Conservation (phyloP, 2,888 invertebrate species). For the Cosmia pyralina region DNA sequence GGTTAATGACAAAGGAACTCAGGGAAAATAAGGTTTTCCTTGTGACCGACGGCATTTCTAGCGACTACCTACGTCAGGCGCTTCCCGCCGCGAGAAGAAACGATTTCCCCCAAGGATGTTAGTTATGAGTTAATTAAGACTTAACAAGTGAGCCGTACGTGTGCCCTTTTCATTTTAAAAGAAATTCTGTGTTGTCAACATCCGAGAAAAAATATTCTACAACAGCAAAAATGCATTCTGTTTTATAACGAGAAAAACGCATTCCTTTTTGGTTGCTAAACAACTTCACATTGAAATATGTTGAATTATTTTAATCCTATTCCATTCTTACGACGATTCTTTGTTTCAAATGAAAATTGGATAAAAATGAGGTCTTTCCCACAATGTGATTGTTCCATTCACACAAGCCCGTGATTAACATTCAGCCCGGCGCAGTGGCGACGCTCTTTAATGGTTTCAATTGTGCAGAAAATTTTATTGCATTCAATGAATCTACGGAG, state of each 20-base stretch:
- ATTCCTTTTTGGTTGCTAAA: conserved; percentile 14
- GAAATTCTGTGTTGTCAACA: conserved; percentile 20
- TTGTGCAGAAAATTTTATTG: conserved; percentile 89
- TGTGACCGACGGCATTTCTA: conserved; percentile 63
- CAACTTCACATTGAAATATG: conserved; percentile 44
- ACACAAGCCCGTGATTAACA: conserved; percentile 86
- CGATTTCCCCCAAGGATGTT: conserved; percentile 57
- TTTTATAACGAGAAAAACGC: conserved; percentile 13
- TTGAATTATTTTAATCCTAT: conserved; percentile 62
- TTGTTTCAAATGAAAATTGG: conserved; percentile 76
- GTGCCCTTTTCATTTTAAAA: conserved; percentile 41
- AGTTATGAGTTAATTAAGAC: conserved; percentile 66
- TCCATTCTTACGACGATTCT: conserved; percentile 64
- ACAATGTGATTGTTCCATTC: conserved; percentile 87
- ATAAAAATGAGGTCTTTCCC: conserved; percentile 78
- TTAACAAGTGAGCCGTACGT: conserved; percentile 35
- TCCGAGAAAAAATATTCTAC: not conserved
- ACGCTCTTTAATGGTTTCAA: conserved; percentile 88
- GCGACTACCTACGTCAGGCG: conserved; percentile 51
- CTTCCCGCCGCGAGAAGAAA: conserved; percentile 63
- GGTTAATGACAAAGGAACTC: conserved; percentile 81
- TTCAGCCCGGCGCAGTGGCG: conserved; percentile 80
- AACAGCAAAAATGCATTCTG: conserved; percentile 24
- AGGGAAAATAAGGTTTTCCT: conserved; percentile 76
- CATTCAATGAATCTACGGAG: conserved; percentile 84